A percentile compares a stretch with the other conserved stretches of the same genome.
Evolutionary conservation across 2,113 vertebrate genomes (phyloP).

Genomic region (Hydropotes inermis): DNA sequence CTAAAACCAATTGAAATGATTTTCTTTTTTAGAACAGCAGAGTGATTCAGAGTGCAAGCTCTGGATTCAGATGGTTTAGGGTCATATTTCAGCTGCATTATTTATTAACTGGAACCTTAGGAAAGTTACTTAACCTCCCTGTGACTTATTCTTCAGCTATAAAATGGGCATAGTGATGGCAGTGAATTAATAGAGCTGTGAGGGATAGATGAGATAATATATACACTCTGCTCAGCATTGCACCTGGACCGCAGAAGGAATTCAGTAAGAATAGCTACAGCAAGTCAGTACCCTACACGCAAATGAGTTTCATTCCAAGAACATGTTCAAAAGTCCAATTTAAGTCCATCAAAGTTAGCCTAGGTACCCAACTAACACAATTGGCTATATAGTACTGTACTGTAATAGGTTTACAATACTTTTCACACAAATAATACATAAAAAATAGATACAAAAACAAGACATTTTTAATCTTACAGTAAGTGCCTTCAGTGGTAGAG

Average conservation of each 20-base stretch:
- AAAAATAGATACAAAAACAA: neutral
- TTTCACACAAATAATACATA: neutral
- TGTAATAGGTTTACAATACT: neutral
- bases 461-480: neutral
- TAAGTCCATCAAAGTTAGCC: neutral
- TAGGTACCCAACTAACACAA: neutral
- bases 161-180: neutral
- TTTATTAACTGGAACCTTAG: neutral
- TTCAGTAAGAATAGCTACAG: too few species aligned
- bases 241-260: neutral
- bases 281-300: neutral
- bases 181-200: accelerated
- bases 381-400: neutral
- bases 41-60: neutral
- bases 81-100: neutral
- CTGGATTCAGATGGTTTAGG: neutral
- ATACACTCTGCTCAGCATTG: too few species aligned
- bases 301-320: neutral
- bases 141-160: neutral
- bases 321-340: neutral
- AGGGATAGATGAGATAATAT: neutral
- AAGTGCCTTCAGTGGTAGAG: neutral
- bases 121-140: neutral
- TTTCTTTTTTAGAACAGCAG: neutral
- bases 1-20: neutral